Conservation (phyloP, 2,113 vertebrate species). For the Dissostichus mawsoni region DNA sequence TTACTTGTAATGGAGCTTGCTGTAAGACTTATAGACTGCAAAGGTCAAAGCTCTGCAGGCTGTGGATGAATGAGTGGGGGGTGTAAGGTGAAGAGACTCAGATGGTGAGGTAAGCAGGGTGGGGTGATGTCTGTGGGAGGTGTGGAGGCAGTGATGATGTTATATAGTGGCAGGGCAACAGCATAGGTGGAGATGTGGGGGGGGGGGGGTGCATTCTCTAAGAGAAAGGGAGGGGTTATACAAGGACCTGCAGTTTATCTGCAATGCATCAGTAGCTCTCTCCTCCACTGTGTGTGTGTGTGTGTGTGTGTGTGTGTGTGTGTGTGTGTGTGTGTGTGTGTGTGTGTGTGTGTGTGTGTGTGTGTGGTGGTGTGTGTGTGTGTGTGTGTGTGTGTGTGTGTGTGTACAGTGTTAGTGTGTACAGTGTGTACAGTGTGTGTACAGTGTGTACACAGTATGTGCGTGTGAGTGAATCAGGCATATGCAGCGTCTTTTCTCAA, state of each 20-base stretch:
- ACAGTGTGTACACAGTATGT: too few species aligned
- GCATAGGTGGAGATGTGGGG: constrained; percentile 7
- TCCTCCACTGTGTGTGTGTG: constrained; percentile 46
- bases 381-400: constrained; percentile 15
- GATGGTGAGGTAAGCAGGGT: constrained; percentile 35
- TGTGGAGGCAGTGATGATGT: constrained; percentile 70
- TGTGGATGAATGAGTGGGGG: constrained; percentile 37
- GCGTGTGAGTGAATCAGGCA: constrained; percentile 4
- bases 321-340: constrained; percentile 39
- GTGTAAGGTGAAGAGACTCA: constrained; percentile 39
- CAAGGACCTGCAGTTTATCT: constrained; percentile 87
- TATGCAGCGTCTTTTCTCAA: constrained; percentile 43
- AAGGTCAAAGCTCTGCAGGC: constrained; percentile 23
- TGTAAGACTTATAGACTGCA: not conserved
- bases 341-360: constrained; percentile 38
- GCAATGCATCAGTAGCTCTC: constrained; percentile 87
- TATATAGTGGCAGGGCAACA: constrained; percentile 53
- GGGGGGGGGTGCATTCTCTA: constrained; percentile 30
- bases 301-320: constrained; percentile 37
- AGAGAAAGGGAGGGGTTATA: constrained; percentile 74
- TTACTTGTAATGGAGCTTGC: not conserved
- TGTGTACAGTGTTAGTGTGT: not conserved
- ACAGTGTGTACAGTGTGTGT: too few species aligned
- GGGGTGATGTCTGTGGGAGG: constrained; percentile 57
- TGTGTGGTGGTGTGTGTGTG: constrained; percentile 38